Conservation (phyloP, 1,140 invertebrate species). For the Aphelenchoides avenae region DNA sequence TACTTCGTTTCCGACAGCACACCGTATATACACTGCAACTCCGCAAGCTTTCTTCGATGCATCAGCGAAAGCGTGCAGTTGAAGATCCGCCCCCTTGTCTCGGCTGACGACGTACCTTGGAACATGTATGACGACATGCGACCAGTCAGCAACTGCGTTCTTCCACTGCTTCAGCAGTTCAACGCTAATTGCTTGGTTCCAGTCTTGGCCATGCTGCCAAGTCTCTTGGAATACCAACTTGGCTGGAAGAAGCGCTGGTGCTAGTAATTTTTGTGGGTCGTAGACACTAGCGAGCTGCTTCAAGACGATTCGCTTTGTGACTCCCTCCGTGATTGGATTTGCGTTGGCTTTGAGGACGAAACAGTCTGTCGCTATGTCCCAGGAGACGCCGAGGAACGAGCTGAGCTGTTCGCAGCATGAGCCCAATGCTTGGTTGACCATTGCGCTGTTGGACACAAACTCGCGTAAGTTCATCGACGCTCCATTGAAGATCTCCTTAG, state of each 20-base stretch:
- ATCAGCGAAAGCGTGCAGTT: conserved; percentile 2
- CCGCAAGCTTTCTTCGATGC: not conserved
- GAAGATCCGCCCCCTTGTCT: not conserved
- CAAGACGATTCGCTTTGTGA: conserved; percentile 7
- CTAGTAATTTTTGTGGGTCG: conserved; percentile 5
- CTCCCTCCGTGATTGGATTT: not conserved
- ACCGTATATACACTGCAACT: not conserved
- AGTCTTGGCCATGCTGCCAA: not conserved
- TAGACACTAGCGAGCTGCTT: not conserved
- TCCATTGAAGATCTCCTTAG: conserved; percentile 14
- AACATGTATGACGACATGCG: not conserved
- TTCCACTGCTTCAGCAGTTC: not conserved
- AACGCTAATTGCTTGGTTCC: not conserved
- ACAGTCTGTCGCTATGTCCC: not conserved
- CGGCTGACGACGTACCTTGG: not conserved
- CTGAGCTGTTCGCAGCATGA: not conserved
- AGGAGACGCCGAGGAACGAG: conserved; percentile 3
- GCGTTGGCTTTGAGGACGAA: conserved; percentile 3
- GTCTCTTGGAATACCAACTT: conserved; percentile 11
- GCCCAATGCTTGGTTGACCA: conserved; percentile 6
- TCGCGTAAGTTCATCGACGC: conserved; percentile 10
- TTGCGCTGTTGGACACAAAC: conserved; percentile 10
- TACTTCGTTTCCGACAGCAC: no score
- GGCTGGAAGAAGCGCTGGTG: conserved; percentile 4
- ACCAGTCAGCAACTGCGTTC: not conserved